phyloP scores from a whole-genome alignment of 2,113 vertebrate genomes.

The Corythornis vintsioides region DNA sequence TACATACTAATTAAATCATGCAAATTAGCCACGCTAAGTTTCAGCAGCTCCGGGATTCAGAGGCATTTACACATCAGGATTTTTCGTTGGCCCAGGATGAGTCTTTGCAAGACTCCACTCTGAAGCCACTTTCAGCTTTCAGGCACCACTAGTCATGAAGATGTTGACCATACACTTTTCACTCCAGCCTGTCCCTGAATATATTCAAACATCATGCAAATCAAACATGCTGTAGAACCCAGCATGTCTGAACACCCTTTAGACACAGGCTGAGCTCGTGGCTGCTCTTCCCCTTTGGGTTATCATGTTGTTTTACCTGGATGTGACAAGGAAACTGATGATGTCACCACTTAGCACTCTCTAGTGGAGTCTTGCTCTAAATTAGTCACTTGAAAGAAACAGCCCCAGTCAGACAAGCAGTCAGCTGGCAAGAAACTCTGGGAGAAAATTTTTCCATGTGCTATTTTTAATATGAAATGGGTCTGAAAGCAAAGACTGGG shows the following conservation, averaged over 20 bases:
- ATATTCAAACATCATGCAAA: background rate
- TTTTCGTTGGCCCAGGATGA: background rate
- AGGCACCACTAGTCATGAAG: background rate
- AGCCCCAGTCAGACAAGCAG: background rate
- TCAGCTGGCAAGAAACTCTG: constrained; percentile 62
- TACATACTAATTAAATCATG: background rate
- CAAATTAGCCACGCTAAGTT: background rate
- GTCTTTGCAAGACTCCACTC: background rate
- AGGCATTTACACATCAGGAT: background rate
- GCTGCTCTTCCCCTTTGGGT: background rate
- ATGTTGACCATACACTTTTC: background rate
- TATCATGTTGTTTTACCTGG: background rate
- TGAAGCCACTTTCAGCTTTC: background rate
- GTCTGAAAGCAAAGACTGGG: constrained; percentile 46
- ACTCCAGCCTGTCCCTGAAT: background rate
- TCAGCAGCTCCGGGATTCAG: background rate
- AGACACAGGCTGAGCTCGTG: background rate
- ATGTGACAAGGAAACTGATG: background rate
- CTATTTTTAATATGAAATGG: constrained; percentile 57
- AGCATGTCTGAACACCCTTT: background rate
- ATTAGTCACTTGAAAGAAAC: constrained; percentile 32
- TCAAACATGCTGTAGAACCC: fast-evolving
- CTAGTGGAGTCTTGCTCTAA: background rate
- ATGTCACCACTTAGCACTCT: background rate
- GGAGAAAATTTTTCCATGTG: constrained; percentile 71